Conservation (phyloP, 2,888 invertebrate genomes). For the Tetragnatha montana region DNA sequence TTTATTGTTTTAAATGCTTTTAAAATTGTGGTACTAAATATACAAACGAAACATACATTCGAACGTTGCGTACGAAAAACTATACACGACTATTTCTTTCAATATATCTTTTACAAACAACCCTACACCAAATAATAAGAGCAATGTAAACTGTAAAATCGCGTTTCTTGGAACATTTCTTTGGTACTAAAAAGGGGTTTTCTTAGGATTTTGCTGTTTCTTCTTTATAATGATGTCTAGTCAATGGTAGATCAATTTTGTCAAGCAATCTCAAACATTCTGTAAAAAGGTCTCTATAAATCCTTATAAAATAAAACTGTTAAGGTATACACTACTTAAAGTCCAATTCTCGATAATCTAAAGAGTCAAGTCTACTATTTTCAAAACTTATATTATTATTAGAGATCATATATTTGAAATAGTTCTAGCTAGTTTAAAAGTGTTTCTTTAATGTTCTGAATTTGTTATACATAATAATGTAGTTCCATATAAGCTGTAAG, state of each 20-base stretch:
- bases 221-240: not conserved
- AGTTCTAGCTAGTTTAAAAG: too few relatives aligned
- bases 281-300: not conserved
- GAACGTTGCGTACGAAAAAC: too few relatives aligned
- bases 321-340: too few relatives aligned
- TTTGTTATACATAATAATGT: too few relatives aligned
- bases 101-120: not conserved
- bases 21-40: not conserved
- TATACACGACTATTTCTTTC: not conserved
- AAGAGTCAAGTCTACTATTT: too few relatives aligned
- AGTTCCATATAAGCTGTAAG: too few relatives aligned
- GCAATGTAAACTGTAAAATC: not conserved
- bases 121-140: not conserved
- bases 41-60: too few relatives aligned
- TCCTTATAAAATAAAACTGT: too few relatives aligned
- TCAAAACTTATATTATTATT: too few relatives aligned
- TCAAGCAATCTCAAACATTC: not conserved
- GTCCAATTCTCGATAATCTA: too few relatives aligned
- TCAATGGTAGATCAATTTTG: not conserved
- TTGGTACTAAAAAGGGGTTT: not conserved
- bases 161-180: not conserved
- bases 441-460: too few relatives aligned
- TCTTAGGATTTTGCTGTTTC: not conserved
- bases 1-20: constrained; percentile 1
- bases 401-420: too few relatives aligned